Percentiles rank a stretch among this genome's conserved stretches.
Conservation (phyloP, 30 jellyfish, hydroid and myxozoan species). For the Rhopilema esculentum region DNA sequence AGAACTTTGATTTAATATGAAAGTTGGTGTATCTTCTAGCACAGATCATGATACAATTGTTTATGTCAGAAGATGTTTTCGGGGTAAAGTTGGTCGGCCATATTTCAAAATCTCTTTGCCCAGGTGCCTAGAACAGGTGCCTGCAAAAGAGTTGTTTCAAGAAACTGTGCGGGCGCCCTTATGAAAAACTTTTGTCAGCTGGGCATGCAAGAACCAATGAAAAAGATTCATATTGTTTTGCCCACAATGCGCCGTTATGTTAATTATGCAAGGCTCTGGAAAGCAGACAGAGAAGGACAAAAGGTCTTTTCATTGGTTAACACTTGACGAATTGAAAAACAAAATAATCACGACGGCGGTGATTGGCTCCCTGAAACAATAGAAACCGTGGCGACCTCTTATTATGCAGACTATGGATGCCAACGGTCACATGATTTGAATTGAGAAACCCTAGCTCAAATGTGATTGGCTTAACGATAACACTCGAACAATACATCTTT, state of each 20-base stretch:
- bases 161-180: not conserved
- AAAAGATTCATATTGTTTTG: not conserved
- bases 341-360: not conserved
- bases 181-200: not conserved
- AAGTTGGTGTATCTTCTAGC: too few relatives aligned
- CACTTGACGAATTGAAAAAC: not conserved
- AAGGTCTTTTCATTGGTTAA: constrained; percentile 14
- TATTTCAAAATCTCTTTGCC: too few relatives aligned
- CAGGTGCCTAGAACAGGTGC: not conserved
- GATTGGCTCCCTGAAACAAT: constrained; percentile 19
- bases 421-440: not conserved
- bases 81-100: too few relatives aligned
- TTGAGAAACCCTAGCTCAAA: not conserved
- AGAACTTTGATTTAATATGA: too few relatives aligned
- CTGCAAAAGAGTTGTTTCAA: not conserved
- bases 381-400: not conserved
- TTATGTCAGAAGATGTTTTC: too few relatives aligned
- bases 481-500: constrained; percentile 6
- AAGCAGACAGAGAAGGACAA: constrained; percentile 29
- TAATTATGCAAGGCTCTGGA: constrained; percentile 7
- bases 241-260: not conserved
- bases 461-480: constrained; percentile 6
- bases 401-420: constrained; percentile 7
- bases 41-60: too few relatives aligned
- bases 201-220: constrained; percentile 26